A percentile compares a stretch with the other conserved stretches of the same genome.
Conservation (phyloP, 2,113 vertebrate species). For the Phyllostomus hastatus region DNA sequence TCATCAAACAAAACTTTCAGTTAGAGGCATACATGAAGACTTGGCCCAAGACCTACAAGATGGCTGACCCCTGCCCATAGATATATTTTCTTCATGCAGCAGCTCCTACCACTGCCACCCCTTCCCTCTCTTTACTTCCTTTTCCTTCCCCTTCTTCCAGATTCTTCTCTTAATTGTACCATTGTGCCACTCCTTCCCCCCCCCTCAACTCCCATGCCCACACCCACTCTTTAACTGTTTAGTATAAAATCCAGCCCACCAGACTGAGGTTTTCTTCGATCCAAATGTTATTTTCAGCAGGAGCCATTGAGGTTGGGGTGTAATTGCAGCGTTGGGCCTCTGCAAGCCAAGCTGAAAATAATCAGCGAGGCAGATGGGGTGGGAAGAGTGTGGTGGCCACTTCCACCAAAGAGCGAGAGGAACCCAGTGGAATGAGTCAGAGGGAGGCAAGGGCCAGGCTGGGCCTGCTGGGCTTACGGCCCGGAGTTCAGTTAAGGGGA, state of each 20-base stretch:
- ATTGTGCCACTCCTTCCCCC: constrained; percentile 63
- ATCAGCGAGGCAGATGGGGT: constrained; percentile 78
- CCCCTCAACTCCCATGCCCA: constrained; percentile 71
- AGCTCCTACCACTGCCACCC: neutral
- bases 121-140: constrained; percentile 43
- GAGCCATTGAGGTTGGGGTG: constrained; percentile 83
- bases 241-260: constrained; percentile 84
- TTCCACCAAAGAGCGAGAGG: constrained; percentile 62
- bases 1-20: constrained; percentile 56
- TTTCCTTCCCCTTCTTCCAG: constrained; percentile 49
- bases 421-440: constrained; percentile 66
- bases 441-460: constrained; percentile 38
- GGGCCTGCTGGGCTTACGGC: neutral
- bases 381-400: constrained; percentile 70
- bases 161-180: constrained; percentile 69
- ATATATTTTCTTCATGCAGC: neutral
- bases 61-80: constrained; percentile 19
- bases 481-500: constrained; percentile 67
- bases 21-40: constrained; percentile 50
- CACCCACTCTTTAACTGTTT: constrained; percentile 85
- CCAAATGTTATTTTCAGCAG: constrained; percentile 85
- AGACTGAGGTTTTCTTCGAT: constrained; percentile 86
- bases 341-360: constrained; percentile 85
- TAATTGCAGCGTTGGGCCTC: constrained; percentile 84
- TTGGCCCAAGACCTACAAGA: constrained; percentile 24